Conservation (phyloP, 2,797 vertebrate genomes). For the Labeo calbasu region DNA sequence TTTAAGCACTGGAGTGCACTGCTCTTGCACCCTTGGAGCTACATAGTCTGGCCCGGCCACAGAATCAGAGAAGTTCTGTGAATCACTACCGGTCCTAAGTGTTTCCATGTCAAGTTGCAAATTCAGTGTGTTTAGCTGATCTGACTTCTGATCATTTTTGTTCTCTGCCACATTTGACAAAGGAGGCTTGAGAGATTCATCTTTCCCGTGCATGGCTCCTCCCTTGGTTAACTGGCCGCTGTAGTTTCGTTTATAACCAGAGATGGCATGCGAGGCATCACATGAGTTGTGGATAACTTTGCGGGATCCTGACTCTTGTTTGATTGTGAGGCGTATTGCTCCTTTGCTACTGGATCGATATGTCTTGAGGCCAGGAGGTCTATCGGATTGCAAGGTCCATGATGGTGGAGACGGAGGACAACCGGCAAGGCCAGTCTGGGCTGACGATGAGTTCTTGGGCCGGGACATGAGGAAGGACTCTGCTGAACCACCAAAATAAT, state of each 20-base stretch:
- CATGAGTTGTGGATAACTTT: constrained; percentile 82
- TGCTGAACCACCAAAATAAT: constrained; percentile 58
- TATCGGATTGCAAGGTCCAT: constrained; percentile 77
- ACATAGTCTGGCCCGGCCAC: constrained; percentile 60
- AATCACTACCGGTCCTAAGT: constrained; percentile 27
- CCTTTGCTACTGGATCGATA: constrained; percentile 82
- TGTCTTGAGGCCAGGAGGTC: constrained; percentile 80
- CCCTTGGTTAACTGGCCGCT: constrained; percentile 73
- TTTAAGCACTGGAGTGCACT: constrained; percentile 73
- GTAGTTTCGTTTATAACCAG: constrained; percentile 71
- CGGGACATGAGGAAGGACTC: constrained; percentile 75
- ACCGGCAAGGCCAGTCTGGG: constrained; percentile 50
- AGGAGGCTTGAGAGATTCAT: constrained; percentile 59
- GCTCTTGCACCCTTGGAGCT: constrained; percentile 56
- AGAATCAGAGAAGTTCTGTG: constrained; percentile 58
- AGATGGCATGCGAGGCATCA: constrained; percentile 57
- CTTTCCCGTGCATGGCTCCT: constrained; percentile 49
- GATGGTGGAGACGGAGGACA: constrained; percentile 76
- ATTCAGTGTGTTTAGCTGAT: constrained; percentile 24
- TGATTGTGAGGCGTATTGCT: constrained; percentile 82
- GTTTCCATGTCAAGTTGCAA: background rate
- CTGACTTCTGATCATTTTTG: constrained; percentile 53
- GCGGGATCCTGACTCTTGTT: constrained; percentile 81
- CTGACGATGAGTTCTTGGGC: constrained; percentile 64
- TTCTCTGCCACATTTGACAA: constrained; percentile 50